Evolutionary conservation across 1,140 invertebrate species (phyloP).

Genomic region (Acromyrmex charruanus): DNA sequence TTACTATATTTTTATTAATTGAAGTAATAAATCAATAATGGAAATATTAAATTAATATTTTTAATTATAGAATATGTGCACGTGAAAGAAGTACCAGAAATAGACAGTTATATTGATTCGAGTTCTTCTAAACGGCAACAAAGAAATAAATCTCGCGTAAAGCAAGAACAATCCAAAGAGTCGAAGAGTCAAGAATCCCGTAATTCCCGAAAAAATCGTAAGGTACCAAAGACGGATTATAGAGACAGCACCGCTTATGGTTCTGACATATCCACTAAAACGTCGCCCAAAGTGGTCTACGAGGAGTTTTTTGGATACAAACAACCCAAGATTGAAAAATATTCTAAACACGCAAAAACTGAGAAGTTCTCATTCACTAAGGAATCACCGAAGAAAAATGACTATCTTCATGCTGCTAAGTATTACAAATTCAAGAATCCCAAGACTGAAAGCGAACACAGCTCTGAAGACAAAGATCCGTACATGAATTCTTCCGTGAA

Average conservation of each 20-base stretch:
- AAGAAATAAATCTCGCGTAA: slow-evolving; percentile 10
- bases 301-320: slow-evolving; percentile 75
- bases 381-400: slow-evolving; percentile 61
- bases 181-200: slow-evolving; percentile 31
- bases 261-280: slow-evolving; percentile 35
- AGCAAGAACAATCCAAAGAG: slow-evolving; percentile 2
- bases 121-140: slow-evolving; percentile 3
- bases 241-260: slow-evolving; percentile 66
- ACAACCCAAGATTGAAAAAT: slow-evolving; percentile 60
- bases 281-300: slow-evolving; percentile 38
- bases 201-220: slow-evolving; percentile 15
- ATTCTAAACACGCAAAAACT: slow-evolving; percentile 53
- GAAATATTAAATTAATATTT: slow-evolving; percentile 3
- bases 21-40: not conserved
- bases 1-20: not conserved
- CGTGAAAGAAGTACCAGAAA: slow-evolving; percentile 70
- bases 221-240: slow-evolving; percentile 14
- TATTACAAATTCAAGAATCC: slow-evolving; percentile 75
- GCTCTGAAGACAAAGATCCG: slow-evolving; percentile 67
- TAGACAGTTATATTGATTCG: slow-evolving; percentile 52
- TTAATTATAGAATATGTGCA: slow-evolving; percentile 72
- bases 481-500: slow-evolving; percentile 65
- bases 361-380: slow-evolving; percentile 45
- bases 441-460: slow-evolving; percentile 66
- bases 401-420: slow-evolving; percentile 59